Conservation (phyloP, 2,888 invertebrate species). For the Xylota segnis region DNA sequence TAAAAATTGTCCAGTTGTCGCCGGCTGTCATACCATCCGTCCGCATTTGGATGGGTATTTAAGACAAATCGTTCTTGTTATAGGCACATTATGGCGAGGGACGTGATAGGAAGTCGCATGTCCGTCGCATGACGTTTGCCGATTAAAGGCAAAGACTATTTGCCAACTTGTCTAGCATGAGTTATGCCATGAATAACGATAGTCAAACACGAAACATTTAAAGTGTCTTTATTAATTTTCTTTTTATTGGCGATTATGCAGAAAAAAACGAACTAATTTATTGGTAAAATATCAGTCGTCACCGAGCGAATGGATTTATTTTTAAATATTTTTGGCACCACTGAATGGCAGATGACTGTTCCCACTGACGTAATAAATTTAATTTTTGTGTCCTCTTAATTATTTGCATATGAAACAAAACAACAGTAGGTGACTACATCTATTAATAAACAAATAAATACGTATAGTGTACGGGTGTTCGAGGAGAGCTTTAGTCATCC, state of each 20-base stretch:
- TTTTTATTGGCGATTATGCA: background rate
- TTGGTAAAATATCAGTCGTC: background rate
- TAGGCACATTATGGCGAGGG: slow-evolving; percentile 21
- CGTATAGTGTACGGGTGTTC: background rate
- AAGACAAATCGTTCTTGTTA: slow-evolving; percentile 30
- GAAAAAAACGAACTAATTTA: background rate
- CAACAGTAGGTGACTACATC: slow-evolving; percentile 25
- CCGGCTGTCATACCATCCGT: background rate
- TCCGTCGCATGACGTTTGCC: too few relatives aligned
- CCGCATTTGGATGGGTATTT: slow-evolving; percentile 25
- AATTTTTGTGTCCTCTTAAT: slow-evolving; percentile 31
- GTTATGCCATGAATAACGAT: slow-evolving; percentile 3
- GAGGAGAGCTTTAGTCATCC: slow-evolving; percentile 11
- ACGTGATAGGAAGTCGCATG: slow-evolving; percentile 52
- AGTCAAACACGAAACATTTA: background rate
- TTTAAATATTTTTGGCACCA: slow-evolving; percentile 38
- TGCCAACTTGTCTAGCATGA: slow-evolving; percentile 35
- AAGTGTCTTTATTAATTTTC: background rate
- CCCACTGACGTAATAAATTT: slow-evolving; percentile 39
- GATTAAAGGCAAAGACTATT: slow-evolving; percentile 37
- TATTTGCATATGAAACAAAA: slow-evolving; percentile 17
- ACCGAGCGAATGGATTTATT: slow-evolving; percentile 19
- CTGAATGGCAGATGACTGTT: slow-evolving; percentile 10
- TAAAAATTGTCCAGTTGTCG: slow-evolving; percentile 32
- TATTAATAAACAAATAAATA: slow-evolving; percentile 41